A percentile compares a stretch with the other conserved stretches of the same genome.
phyloP scores from a whole-genome alignment of 2,888 invertebrate genomes.

The Phorcus lineatus region DNA sequence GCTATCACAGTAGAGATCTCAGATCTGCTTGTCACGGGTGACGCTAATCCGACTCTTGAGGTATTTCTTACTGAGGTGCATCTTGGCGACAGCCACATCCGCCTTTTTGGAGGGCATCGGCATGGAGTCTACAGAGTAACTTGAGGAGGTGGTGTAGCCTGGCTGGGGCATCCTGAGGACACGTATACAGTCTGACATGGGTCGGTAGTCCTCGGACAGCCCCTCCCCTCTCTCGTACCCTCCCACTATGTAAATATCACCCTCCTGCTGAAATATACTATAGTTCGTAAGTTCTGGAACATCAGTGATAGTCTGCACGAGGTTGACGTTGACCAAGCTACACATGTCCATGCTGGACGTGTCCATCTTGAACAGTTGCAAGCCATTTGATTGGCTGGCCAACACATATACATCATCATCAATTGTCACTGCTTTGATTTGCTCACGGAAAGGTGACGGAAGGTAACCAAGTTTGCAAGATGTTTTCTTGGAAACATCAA shows the following conservation, averaged over 20 bases:
- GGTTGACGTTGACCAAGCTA: background rate
- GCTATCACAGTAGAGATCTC: background rate
- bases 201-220: background rate
- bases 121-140: background rate
- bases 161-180: background rate
- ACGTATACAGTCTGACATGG: background rate
- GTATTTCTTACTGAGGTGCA: slow-evolving; percentile 7
- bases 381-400: background rate
- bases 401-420: background rate
- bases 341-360: background rate
- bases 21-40: background rate
- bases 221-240: background rate
- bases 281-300: background rate
- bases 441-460: background rate
- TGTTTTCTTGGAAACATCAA: background rate
- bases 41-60: slow-evolving; percentile 10
- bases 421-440: background rate
- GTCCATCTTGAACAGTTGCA: slow-evolving; percentile 3
- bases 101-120: slow-evolving; percentile 6
- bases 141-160: background rate
- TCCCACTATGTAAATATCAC: background rate
- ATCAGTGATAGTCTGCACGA: background rate
- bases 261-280: background rate
- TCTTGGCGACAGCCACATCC: background rate
- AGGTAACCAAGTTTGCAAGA: background rate